phyloP scores from a whole-genome alignment of 2,888 invertebrate species.

The Lepidochitona cinerea region DNA sequence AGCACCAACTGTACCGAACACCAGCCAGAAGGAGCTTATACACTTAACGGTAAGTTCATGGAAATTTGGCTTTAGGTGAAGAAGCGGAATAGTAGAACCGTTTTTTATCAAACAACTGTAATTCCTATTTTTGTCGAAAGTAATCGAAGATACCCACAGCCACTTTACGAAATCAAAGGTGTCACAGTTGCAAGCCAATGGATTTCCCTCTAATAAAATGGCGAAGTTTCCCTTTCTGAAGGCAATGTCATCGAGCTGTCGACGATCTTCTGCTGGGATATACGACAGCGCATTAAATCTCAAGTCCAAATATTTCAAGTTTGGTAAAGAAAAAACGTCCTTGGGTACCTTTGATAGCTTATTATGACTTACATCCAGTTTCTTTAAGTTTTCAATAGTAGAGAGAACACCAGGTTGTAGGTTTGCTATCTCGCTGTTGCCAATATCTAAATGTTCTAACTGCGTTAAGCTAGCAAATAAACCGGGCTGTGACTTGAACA shows the following conservation, averaged over 20 bases:
- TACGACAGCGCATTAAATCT: background rate
- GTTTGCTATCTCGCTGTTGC: background rate
- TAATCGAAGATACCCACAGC: background rate
- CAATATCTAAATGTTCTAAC: background rate
- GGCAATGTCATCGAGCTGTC: background rate
- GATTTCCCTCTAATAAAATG: background rate
- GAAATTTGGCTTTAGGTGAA: background rate
- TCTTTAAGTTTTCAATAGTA: background rate
- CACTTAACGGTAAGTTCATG: background rate
- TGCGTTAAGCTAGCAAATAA: background rate
- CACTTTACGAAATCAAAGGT: background rate
- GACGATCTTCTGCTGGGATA: background rate
- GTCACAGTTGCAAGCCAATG: background rate
- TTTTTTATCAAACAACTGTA: background rate
- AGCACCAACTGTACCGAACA: background rate
- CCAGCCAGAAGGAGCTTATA: background rate
- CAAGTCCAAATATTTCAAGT: background rate
- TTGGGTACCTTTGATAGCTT: background rate
- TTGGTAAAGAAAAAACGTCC: background rate
- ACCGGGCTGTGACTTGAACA: no score
- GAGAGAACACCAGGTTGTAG: background rate
- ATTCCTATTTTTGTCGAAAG: background rate
- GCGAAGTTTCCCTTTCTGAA: background rate
- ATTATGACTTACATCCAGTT: background rate
- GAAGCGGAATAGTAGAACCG: background rate